Evolutionary conservation across 2,888 invertebrate species (phyloP), one percentile per base, ranked within the genome.

Genomic region (Theodoxus fluviatilis): DNA sequence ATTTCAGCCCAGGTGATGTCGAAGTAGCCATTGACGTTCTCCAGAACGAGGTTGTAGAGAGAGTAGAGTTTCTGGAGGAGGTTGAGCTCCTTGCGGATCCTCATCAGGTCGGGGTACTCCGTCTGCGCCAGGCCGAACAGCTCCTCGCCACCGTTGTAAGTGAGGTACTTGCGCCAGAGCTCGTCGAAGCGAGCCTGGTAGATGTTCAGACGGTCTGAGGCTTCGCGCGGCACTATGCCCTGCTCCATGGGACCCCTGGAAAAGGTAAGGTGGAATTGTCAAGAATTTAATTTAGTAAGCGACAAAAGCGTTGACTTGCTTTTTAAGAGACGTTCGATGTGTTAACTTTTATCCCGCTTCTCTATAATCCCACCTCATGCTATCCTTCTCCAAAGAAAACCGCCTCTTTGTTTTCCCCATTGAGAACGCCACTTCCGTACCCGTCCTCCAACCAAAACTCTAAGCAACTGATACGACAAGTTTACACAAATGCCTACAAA

Each of bases 1-100:
- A 96, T 92, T 80, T 97, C 96, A 52, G 93, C 93, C 98, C 98
- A 97, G 0, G 96, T 94, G 81, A 98, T 97, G 81, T 97, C 97
- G 83, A 97, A 96, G 86, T 98, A 98, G 84, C 96, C 95, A 88
- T 94, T 96, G 69, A 98, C 96, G 71, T 95, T 90, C 84, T 98
- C 97, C 71, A 97, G 94, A 2, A 98, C 98, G 84, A 96, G 95
- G 85, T 98, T 98, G 87, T 98, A 98, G 7, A 98, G 89, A 85
- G 95, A 94, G 85, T 98, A 98, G 2, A 98, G 89, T 85, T 98
- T 98, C 88, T 98, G 97, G 7, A 98, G 90, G n/a, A 98, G 89
- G 88, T 96, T 96, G 22, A 98, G 88, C 86, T 98, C 98, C 85
- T 97, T 97, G 72, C 95, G 79, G 71, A 97, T 97, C 83, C 95